Conservation (phyloP, 92 coral and sea anemone genomes). For the Porites rus region DNA sequence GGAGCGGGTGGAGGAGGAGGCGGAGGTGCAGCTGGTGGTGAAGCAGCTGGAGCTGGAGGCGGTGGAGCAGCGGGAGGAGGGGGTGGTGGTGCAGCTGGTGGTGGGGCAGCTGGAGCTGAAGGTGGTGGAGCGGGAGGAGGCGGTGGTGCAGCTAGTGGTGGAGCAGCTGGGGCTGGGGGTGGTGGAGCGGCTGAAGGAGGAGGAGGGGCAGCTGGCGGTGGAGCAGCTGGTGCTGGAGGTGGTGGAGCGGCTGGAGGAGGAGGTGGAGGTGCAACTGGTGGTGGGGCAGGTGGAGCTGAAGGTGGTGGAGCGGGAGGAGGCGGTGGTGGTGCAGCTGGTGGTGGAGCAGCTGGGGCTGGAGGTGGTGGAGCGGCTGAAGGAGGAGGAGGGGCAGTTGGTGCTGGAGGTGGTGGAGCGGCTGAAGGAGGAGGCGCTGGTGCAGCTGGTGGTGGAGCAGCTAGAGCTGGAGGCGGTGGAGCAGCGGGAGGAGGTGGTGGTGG, state of each 20-base stretch:
- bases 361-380: conserved; percentile 28
- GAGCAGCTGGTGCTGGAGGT: not conserved
- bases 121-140: conserved; percentile 15
- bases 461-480: conserved; percentile 6
- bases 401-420: conserved; percentile 12
- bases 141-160: conserved; percentile 30
- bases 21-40: not conserved
- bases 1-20: conserved; percentile 27
- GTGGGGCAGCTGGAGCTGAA: not conserved
- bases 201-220: not conserved
- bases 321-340: not conserved
- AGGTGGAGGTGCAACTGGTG: not conserved
- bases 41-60: not conserved
- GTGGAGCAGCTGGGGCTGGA: conserved; percentile 29
- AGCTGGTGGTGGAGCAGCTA: not conserved
- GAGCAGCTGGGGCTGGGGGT: not conserved
- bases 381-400: conserved; percentile 9
- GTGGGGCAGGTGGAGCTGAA: conserved; percentile 9
- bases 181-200: not conserved
- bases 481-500: conserved; percentile 20
- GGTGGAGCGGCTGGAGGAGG: not conserved
- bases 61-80: conserved; percentile 27
- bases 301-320: not conserved
- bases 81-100: not conserved
- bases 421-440: not conserved